These are phyloP conservation scores for Cetonia aurata DNA, from an alignment of 2,888 invertebrate species.

Conservation along the genomic window DNA sequence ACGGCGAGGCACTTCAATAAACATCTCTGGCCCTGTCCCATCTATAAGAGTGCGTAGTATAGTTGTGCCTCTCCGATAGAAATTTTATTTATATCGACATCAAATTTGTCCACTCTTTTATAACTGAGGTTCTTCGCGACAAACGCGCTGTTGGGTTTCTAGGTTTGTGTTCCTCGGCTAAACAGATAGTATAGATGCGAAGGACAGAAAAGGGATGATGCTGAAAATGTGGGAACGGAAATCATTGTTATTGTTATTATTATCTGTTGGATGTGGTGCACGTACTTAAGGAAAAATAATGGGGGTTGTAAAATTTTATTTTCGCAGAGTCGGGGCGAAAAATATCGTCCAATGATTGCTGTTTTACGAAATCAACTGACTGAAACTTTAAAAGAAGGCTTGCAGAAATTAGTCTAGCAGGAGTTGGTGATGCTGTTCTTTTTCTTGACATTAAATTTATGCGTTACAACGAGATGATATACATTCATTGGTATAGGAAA, in stretches of 20 bases:
- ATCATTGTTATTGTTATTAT: constrained; percentile 8
- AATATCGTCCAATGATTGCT: constrained; percentile 4
- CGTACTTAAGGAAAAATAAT: constrained; percentile 17
- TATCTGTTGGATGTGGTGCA: constrained; percentile 15
- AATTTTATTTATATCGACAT: constrained; percentile 33
- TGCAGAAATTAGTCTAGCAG: too few relatives aligned
- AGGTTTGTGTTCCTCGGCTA: background rate
- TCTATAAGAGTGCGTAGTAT: constrained; percentile 4
- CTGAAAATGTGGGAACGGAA: constrained; percentile 3
- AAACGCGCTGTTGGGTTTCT: background rate
- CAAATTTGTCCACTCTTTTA: constrained; percentile 21
- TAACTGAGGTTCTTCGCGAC: background rate
- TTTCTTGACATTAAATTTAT: too few relatives aligned
- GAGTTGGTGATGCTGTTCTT: too few relatives aligned
- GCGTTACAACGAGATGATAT: too few relatives aligned
- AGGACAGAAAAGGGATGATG: background rate
- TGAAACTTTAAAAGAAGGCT: too few relatives aligned
- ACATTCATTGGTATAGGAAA: too few relatives aligned
- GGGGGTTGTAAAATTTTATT: constrained; percentile 27
- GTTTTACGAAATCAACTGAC: background rate
- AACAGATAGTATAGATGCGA: background rate
- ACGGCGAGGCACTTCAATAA: constrained; percentile 26
- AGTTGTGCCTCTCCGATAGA: constrained; percentile 9
- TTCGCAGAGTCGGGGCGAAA: background rate
- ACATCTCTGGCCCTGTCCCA: constrained; percentile 13